phyloP scores from a whole-genome alignment of 2,888 invertebrate genomes.

The Latrodectus elegans region DNA sequence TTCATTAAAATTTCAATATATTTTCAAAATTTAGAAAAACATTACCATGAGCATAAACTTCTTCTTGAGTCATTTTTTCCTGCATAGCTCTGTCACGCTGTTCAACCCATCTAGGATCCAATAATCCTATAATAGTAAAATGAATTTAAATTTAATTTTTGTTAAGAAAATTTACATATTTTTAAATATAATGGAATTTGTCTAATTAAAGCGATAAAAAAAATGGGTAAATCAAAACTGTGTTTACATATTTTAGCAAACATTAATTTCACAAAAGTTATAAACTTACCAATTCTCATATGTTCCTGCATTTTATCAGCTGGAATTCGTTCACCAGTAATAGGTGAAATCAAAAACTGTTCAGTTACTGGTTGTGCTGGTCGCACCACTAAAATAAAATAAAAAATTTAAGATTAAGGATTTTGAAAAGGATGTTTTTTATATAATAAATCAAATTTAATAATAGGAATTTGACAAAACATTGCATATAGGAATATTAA shows the following conservation, averaged over 20 bases:
- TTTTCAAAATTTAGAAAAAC: background rate
- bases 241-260: no score
- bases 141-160: background rate
- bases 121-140: conserved; percentile 79
- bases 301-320: conserved; percentile 98
- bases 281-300: conserved; percentile 84
- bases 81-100: conserved; percentile 95
- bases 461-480: no score
- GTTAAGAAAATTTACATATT: background rate
- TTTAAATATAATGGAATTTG: background rate
- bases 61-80: conserved; percentile 93
- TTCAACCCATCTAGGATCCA: conserved; percentile 98
- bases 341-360: conserved; percentile 96
- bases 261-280: no score
- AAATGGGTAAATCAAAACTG: background rate
- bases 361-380: conserved; percentile 78
- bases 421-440: no score
- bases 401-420: background rate
- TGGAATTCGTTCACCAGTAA: conserved; percentile 97
- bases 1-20: background rate
- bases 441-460: no score
- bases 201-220: background rate
- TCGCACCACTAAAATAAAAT: conserved; percentile 52
- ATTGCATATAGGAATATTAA: no score
- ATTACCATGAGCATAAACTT: conserved; percentile 83